A percentile compares a stretch with the other conserved stretches of the same genome.
phyloP scores from a whole-genome alignment of 2,113 vertebrate species.

The Agelaius phoeniceus region DNA sequence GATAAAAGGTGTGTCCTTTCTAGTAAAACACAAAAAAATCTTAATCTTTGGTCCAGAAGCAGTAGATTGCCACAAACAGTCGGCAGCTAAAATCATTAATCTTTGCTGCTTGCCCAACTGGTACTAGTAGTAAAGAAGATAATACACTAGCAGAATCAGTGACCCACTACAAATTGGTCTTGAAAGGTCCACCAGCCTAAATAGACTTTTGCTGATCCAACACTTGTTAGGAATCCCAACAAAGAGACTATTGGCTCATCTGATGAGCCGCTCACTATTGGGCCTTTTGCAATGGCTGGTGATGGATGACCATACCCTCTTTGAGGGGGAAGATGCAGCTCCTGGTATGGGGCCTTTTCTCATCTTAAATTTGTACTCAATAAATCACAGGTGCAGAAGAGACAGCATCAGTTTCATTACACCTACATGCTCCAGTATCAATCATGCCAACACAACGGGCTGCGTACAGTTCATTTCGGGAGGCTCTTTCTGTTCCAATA shows the following conservation, averaged over 20 bases:
- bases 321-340: conserved; percentile 85
- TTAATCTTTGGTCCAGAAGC: conserved; percentile 82
- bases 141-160: conserved; percentile 92
- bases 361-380: conserved; percentile 90
- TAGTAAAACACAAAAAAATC: conserved; percentile 81
- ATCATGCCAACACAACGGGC: conserved; percentile 81
- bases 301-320: conserved; percentile 96
- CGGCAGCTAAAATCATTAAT: conserved; percentile 94
- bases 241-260: conserved; percentile 95
- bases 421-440: conserved; percentile 87
- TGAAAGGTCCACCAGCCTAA: conserved; percentile 99
- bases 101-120: conserved; percentile 93
- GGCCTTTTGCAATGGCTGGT: conserved; percentile 91
- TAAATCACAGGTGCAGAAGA: conserved; percentile 89
- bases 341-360: conserved; percentile 89
- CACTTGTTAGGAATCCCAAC: conserved; percentile 99
- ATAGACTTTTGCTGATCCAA: conserved; percentile 99
- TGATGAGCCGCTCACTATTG: conserved; percentile 90
- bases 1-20: conserved; percentile 76
- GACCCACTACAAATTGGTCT: conserved; percentile 99
- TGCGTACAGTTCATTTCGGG: conserved; percentile 80
- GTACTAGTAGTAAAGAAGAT: conserved; percentile 93
- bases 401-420: conserved; percentile 88
- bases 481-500: conserved; percentile 77
- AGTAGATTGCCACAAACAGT: conserved; percentile 79